These are phyloP conservation scores for Clavelina lepadiformis DNA, from an alignment of 23 tunicate species.

Conservation along the genomic window DNA sequence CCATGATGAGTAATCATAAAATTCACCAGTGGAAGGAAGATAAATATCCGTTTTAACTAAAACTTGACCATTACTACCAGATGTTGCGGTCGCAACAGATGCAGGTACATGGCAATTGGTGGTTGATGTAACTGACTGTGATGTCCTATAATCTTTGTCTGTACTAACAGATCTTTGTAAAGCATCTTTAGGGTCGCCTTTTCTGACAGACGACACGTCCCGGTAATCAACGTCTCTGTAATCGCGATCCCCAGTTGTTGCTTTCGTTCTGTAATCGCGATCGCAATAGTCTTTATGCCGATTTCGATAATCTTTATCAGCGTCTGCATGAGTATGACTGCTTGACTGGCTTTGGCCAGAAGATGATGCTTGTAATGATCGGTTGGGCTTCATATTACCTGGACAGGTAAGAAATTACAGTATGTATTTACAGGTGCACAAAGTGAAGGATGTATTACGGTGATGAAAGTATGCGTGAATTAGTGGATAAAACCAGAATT, in stretches of 20 bases:
- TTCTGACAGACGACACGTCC: constrained; percentile 1
- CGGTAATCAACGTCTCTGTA: constrained; percentile 82
- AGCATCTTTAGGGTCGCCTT: constrained; percentile 9
- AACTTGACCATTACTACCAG: constrained; percentile 6
- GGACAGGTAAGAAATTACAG: too few species aligned
- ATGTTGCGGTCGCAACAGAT: too few species aligned
- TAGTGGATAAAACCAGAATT: too few species aligned
- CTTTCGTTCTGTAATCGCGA: constrained; percentile 55
- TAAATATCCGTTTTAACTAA: constrained; percentile 15
- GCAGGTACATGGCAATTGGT: neutral
- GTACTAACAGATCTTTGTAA: constrained; percentile 5
- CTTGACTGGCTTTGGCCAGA: constrained; percentile 3
- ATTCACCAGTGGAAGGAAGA: constrained; percentile 46
- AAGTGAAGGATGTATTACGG: too few species aligned
- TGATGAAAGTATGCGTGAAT: too few species aligned
- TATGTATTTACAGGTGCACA: too few species aligned
- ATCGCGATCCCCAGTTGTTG: constrained; percentile 49
- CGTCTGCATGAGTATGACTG: neutral
- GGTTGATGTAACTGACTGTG: neutral
- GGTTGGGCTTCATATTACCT: neutral
- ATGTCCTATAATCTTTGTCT: constrained; percentile 71
- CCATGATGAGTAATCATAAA: constrained; percentile 56
- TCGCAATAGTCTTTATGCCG: constrained; percentile 37
- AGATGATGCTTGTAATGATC: too few species aligned
- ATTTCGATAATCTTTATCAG: constrained; percentile 41